Evolutionary conservation across 2,888 invertebrate species (phyloP), one percentile per base, ranked within the genome.

Genomic region (Mythimna vitellina): DNA sequence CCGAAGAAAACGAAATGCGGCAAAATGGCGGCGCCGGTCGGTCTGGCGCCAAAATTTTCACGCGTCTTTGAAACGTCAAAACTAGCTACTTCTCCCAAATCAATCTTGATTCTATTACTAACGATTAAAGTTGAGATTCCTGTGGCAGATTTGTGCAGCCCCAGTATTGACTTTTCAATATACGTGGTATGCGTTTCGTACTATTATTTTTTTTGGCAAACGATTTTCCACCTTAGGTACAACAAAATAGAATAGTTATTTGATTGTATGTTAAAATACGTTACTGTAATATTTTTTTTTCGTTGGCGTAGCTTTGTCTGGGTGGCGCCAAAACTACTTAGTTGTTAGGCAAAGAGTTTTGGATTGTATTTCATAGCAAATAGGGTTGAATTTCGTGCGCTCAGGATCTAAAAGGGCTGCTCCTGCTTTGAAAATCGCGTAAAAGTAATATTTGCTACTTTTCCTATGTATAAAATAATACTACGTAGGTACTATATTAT

Each of bases 21-120:
- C 91, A 93, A 92, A 64, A 92, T 93, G 94, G 94, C 94, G 93
- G 92, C 94, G 93, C 82, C 94, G 85, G 91, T 76, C 93, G 66
- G 92, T 90, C 92, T 92, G 94, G 92, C 94, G 94, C 94, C 94
- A 89, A 90, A 87, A 87, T 90, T 89, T 88, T 86, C 85, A 22
- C 78, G 86, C 88, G 89, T 88, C 90, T 73, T 69, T 1, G 10
- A 83, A 92, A 90, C 57, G 88, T 64, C 81, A 20, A 62, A 90
- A 81, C 82, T 73, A 46, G 54, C 63, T 42, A 62, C 38, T 22
- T 1, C 20, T 0, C 0, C 4, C 53, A 61, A 22, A 29, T 0
- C 3, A 72, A 79, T 69, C 53, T 65, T 5, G 25, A 51, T 32
- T 73, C 56, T 78, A 57, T 8, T 0, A 0, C 0, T 0, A 0